Conservation (phyloP, 2,113 vertebrate species). For the Muscicapa adusta region DNA sequence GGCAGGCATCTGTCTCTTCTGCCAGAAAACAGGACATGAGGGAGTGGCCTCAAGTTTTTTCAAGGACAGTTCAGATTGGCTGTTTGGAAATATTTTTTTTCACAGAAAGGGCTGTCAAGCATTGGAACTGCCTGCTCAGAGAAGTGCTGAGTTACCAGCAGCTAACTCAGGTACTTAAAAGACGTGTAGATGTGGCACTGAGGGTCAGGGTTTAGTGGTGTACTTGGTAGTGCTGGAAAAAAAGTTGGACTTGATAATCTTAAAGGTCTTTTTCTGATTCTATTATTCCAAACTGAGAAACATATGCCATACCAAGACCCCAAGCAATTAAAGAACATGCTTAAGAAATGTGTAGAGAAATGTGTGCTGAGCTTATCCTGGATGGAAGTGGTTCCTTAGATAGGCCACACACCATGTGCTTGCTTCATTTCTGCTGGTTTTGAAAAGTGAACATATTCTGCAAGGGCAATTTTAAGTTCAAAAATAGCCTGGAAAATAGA, state of each 20-base stretch:
- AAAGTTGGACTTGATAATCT: neutral
- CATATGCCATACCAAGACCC: neutral
- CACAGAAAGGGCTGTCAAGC: neutral
- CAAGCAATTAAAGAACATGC: neutral
- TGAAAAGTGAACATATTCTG: neutral
- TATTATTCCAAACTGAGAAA: neutral
- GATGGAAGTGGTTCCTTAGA: neutral
- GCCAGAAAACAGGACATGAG: neutral
- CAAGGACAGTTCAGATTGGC: neutral
- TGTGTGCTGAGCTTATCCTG: neutral
- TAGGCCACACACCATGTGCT: neutral
- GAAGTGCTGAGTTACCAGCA: neutral
- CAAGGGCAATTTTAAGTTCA: neutral
- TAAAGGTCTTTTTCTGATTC: neutral
- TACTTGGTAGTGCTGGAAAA: neutral
- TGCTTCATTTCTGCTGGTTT: neutral
- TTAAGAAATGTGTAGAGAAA: neutral
- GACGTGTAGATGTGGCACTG: fast-evolving
- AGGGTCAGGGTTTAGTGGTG: neutral
- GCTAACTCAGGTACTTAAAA: neutral
- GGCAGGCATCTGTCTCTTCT: neutral
- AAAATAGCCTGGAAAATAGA: neutral
- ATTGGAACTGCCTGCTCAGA: neutral
- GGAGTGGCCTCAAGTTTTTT: neutral
- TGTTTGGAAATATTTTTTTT: neutral